A percentile compares a stretch with the other conserved stretches of the same genome.
These are phyloP conservation scores for Microcebus ravelobensis DNA, from an alignment of 2,113 vertebrate species.

Conservation along the genomic window DNA sequence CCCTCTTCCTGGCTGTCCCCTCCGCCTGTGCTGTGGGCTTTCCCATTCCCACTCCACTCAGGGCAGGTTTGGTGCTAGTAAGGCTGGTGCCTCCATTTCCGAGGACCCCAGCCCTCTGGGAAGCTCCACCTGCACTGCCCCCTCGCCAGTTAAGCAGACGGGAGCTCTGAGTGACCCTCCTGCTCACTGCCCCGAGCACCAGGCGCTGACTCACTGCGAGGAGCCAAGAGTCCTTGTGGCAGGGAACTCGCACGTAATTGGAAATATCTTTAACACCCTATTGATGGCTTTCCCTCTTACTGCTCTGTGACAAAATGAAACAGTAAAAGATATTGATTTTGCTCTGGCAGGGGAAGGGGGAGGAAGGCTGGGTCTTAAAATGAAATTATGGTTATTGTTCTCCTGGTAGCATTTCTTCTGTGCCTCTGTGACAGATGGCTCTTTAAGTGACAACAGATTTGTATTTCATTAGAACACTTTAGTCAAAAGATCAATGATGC, in stretches of 20 bases:
- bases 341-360: slow-evolving; percentile 58
- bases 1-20: background rate
- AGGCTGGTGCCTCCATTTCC: background rate
- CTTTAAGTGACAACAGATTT: slow-evolving; percentile 84
- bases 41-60: too few species aligned
- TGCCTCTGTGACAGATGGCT: slow-evolving; percentile 83
- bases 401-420: slow-evolving; percentile 76
- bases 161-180: background rate
- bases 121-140: background rate
- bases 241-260: slow-evolving; percentile 46
- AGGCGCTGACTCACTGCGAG: slow-evolving; percentile 31
- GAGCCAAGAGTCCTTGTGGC: slow-evolving; percentile 6
- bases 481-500: slow-evolving; percentile 82
- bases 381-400: slow-evolving; percentile 82
- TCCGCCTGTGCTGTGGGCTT: background rate
- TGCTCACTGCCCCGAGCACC: background rate
- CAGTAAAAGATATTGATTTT: slow-evolving; percentile 72
- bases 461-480: slow-evolving; percentile 87
- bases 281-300: slow-evolving; percentile 69
- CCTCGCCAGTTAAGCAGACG: background rate
- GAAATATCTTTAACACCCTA: slow-evolving; percentile 74
- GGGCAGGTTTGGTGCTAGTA: background rate
- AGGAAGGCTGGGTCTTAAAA: slow-evolving; percentile 69
- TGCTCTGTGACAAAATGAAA: slow-evolving; percentile 76
- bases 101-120: background rate